A percentile compares a stretch with the other conserved stretches of the same genome.
These are phyloP conservation scores for Plectus sambesii DNA, from an alignment of 1,140 invertebrate species.

Conservation along the genomic window DNA sequence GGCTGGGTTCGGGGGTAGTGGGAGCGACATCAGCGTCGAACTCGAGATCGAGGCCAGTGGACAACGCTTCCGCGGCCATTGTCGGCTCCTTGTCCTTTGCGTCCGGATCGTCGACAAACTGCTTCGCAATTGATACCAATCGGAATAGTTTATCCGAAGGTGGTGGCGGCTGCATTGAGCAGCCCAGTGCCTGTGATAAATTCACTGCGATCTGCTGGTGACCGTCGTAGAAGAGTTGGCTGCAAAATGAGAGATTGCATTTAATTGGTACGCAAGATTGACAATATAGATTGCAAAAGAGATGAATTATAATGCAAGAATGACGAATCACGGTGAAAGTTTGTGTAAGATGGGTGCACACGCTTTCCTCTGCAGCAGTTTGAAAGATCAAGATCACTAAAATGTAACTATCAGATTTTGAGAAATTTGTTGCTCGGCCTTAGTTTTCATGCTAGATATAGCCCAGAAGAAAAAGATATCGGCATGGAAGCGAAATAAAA, in stretches of 20 bases:
- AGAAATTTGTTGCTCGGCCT: too few relatives aligned
- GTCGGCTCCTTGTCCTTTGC: slow-evolving; percentile 27
- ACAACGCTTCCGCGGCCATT: slow-evolving; percentile 19
- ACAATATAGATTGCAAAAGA: neutral
- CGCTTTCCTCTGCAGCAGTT: too few relatives aligned
- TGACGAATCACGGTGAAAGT: too few relatives aligned
- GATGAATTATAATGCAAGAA: too few relatives aligned
- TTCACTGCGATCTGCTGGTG: slow-evolving; percentile 74
- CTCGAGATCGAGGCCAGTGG: slow-evolving; percentile 68
- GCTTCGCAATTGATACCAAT: slow-evolving; percentile 69
- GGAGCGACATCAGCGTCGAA: slow-evolving; percentile 75
- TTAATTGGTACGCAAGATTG: slow-evolving; percentile 11
- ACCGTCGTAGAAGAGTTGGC: slow-evolving; percentile 65
- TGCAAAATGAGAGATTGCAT: slow-evolving; percentile 48
- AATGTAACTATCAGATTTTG: too few relatives aligned
- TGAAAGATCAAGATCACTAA: too few relatives aligned
- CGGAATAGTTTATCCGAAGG: slow-evolving; percentile 81
- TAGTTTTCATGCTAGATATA: too few relatives aligned
- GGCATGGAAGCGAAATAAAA: too few relatives aligned
- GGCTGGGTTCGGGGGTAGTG: slow-evolving; percentile 71
- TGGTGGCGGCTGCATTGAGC: slow-evolving; percentile 69
- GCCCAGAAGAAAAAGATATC: too few relatives aligned
- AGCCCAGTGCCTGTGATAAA: slow-evolving; percentile 63
- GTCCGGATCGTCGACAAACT: slow-evolving; percentile 60
- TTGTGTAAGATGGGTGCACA: too few relatives aligned